A percentile compares a stretch with the other conserved stretches of the same genome.
Conservation (phyloP, 2,888 invertebrate species). For the Oligia strigilis region DNA sequence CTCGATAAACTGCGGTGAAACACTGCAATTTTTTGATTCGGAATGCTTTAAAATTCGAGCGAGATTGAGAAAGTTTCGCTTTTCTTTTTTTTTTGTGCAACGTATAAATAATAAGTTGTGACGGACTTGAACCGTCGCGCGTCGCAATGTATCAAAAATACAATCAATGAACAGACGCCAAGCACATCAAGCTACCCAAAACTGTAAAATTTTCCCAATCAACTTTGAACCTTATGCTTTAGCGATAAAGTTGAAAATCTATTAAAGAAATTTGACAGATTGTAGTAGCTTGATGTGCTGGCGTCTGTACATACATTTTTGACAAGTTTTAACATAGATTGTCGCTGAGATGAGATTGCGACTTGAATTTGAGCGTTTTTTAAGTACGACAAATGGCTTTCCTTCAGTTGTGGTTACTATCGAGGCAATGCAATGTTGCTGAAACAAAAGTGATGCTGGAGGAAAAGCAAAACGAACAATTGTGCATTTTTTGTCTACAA, state of each 20-base stretch:
- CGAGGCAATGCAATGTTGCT: background rate
- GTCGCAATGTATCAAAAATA: too few relatives aligned
- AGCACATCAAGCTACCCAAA: too few relatives aligned
- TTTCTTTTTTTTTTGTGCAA: background rate
- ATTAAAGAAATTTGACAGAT: too few relatives aligned
- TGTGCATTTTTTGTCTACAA: background rate
- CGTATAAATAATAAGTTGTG: background rate
- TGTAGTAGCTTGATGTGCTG: too few relatives aligned
- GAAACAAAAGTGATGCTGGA: background rate
- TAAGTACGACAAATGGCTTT: background rate
- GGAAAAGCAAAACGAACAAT: background rate
- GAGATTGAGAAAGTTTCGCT: conserved; percentile 43
- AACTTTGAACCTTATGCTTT: too few relatives aligned
- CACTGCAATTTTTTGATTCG: conserved; percentile 65
- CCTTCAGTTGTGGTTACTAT: background rate
- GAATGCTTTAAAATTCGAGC: conserved; percentile 54
- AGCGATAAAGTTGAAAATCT: too few relatives aligned
- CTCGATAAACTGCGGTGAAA: conserved; percentile 67
- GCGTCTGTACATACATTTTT: too few relatives aligned
- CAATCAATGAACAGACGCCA: too few relatives aligned
- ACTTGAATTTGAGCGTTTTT: background rate
- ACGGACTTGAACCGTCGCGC: too few relatives aligned
- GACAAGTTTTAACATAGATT: background rate
- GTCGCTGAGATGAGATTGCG: background rate
- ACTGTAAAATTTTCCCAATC: too few relatives aligned